phyloP scores from a whole-genome alignment of 2,797 vertebrate species.

The Diceros bicornis region DNA sequence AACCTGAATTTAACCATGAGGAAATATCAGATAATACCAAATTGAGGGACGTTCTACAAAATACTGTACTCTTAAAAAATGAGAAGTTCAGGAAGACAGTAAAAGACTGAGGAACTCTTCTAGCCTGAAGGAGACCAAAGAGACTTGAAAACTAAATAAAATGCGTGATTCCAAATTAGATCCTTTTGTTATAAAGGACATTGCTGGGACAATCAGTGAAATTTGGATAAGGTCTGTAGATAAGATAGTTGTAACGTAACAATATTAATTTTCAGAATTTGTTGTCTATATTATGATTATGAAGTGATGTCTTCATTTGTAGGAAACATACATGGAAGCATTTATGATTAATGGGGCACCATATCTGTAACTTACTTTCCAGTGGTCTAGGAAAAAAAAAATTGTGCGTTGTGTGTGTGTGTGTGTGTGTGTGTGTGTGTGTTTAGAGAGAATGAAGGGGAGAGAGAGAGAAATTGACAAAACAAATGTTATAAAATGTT shows the following conservation, averaged over 20 bases:
- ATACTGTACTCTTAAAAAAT: not conserved
- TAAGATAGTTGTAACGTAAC: not conserved
- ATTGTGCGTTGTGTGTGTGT: rapidly evolving
- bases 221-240: not conserved
- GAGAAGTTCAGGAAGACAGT: not conserved
- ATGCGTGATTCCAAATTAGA: not conserved
- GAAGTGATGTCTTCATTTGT: not conserved
- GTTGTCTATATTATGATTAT: not conserved
- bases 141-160: not conserved
- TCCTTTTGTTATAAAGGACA: not conserved
- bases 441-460: not conserved
- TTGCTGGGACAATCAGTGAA: not conserved
- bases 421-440: not conserved
- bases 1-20: not conserved
- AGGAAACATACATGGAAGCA: not conserved
- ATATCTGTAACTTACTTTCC: not conserved
- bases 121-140: not conserved
- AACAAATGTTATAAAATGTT: slow-evolving; percentile 18
- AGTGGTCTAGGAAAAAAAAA: not conserved
- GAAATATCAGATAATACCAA: not conserved
- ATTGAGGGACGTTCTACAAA: not conserved
- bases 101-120: not conserved
- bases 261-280: slow-evolving; percentile 13
- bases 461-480: not conserved
- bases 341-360: not conserved